Evolutionary conservation across 2,888 invertebrate genomes (phyloP).

Genomic region (Drosophila buzzatii): DNA sequence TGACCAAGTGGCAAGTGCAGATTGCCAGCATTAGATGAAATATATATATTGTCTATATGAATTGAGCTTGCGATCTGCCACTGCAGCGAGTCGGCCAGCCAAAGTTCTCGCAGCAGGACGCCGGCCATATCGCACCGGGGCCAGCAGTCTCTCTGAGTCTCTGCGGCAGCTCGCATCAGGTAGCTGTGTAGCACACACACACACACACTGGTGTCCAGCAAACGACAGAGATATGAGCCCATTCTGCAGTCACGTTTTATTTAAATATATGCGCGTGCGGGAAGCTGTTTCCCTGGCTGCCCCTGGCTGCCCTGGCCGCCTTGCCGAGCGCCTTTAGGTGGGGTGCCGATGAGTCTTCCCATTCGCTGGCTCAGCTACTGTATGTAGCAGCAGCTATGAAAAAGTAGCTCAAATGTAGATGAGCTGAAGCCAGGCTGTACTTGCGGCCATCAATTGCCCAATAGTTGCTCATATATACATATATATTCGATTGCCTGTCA

Average conservation of each 20-base stretch:
- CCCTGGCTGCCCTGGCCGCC: conserved; percentile 21
- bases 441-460: conserved; percentile 18
- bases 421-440: conserved; percentile 36
- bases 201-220: conserved; percentile 78
- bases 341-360: conserved; percentile 66
- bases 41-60: conserved; percentile 83
- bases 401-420: conserved; percentile 49
- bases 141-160: conserved; percentile 11
- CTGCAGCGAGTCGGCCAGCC: conserved; percentile 46
- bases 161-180: conserved; percentile 61
- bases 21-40: conserved; percentile 83
- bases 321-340: conserved; percentile 14
- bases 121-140: conserved; percentile 55
- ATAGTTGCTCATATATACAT: conserved; percentile 21
- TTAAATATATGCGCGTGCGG: conserved; percentile 82
- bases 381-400: conserved; percentile 41
- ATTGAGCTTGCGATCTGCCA: conserved; percentile 72
- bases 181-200: conserved; percentile 73
- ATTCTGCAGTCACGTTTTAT: conserved; percentile 80
- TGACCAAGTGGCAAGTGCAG: conserved; percentile 80
- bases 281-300: conserved; percentile 60
- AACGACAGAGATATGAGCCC: conserved; percentile 79
- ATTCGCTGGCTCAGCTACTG: conserved; percentile 60
- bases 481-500: conserved; percentile 23
- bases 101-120: conserved; percentile 75